Evolutionary conservation across 2,888 invertebrate genomes (phyloP).

Genomic region (Oasisia sp.): DNA sequence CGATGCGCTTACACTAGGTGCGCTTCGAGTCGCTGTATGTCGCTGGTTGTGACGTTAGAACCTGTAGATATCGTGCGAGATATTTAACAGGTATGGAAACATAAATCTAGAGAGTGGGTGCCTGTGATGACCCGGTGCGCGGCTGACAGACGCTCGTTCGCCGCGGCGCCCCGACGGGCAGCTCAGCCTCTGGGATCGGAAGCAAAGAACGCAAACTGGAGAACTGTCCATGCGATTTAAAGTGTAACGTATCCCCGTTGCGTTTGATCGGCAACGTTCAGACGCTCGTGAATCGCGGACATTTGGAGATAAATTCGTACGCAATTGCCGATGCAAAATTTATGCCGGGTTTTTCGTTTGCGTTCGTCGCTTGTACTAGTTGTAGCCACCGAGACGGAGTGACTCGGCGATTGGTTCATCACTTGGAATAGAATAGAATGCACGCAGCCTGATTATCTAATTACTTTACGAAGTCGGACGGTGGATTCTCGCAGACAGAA

Average conservation of each 20-base stretch:
- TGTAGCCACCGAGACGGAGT: slow-evolving; percentile 17
- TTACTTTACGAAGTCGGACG: background rate
- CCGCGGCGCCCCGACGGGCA: background rate
- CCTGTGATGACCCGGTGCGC: background rate
- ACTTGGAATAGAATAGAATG: slow-evolving; percentile 17
- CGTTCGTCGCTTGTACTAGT: background rate
- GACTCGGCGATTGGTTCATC: background rate
- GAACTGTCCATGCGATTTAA: background rate
- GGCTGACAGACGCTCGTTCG: slow-evolving; percentile 12
- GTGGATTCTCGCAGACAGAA: background rate
- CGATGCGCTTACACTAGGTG: background rate
- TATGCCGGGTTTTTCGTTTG: background rate
- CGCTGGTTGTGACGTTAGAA: slow-evolving; percentile 13
- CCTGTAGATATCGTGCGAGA: slow-evolving; percentile 10
- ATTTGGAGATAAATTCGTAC: background rate
- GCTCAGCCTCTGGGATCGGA: background rate
- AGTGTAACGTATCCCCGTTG: background rate
- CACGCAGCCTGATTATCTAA: background rate
- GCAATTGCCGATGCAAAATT: background rate
- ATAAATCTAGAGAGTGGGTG: background rate
- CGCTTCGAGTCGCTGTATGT: background rate
- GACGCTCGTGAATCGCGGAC: background rate
- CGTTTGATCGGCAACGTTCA: background rate
- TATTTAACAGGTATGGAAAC: slow-evolving; percentile 10
- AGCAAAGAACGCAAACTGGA: background rate